Conservation (phyloP, 2,797 vertebrate genomes). For the Micropoecilia bifurca region DNA sequence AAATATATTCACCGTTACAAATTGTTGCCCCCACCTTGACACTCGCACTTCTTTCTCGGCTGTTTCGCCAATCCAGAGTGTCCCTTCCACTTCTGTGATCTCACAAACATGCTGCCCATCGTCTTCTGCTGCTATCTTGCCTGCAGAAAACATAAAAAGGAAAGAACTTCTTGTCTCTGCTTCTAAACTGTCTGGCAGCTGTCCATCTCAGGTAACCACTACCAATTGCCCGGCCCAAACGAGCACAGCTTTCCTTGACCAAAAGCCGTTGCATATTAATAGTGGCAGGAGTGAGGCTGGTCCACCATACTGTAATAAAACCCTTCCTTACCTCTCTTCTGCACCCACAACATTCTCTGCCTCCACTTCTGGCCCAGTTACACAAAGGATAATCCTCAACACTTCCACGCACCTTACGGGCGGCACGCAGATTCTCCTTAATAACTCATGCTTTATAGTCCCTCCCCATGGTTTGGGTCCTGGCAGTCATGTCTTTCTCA, state of each 20-base stretch:
- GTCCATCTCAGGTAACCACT: conserved; percentile 47
- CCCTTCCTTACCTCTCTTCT: conserved; percentile 28
- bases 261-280: conserved; percentile 35
- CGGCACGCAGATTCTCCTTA: conserved; percentile 95
- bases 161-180: conserved; percentile 49
- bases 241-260: conserved; percentile 6
- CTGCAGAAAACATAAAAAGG: conserved; percentile 41
- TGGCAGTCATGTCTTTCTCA: conserved; percentile 93
- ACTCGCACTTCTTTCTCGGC: conserved; percentile 85
- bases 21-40: conserved; percentile 85
- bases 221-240: conserved; percentile 24
- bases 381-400: conserved; percentile 95
- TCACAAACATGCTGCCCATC: conserved; percentile 41
- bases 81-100: conserved; percentile 70
- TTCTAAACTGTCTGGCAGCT: conserved; percentile 38
- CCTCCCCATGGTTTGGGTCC: conserved; percentile 92
- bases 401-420: conserved; percentile 90
- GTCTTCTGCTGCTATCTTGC: conserved; percentile 29
- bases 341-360: conserved; percentile 47
- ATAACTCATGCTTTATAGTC: conserved; percentile 91
- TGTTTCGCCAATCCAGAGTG: conserved; percentile 71
- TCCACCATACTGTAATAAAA: conserved; percentile 32
- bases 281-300: conserved; percentile 36
- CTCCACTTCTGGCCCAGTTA: conserved; percentile 79
- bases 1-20: conserved; percentile 71